A percentile compares a stretch with the other conserved stretches of the same genome.
Conservation (phyloP, 2,797 vertebrate genomes). For the Sebastes jordani region DNA sequence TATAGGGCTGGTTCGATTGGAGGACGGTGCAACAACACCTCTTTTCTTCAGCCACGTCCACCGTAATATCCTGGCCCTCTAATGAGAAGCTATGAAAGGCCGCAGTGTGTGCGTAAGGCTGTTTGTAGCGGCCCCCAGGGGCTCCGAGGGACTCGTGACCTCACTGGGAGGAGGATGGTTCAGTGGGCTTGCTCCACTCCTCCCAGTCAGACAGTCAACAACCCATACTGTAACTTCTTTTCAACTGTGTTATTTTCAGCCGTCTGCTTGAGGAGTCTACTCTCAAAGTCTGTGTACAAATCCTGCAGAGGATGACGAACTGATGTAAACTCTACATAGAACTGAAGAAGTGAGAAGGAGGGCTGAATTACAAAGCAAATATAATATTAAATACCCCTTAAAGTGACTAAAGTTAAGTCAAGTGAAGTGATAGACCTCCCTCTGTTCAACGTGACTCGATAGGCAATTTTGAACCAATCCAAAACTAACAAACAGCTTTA, state of each 20-base stretch:
- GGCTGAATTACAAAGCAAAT: conserved; percentile 7
- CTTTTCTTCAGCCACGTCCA: conserved; percentile 51
- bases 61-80: conserved; percentile 46
- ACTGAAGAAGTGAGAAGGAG: not conserved
- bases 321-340: not conserved
- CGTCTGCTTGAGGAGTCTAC: not conserved
- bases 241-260: conserved; percentile 34
- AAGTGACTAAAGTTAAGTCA: conserved; percentile 6
- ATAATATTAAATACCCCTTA: not conserved
- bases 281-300: not conserved
- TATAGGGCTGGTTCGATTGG: not conserved
- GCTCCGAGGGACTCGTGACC: conserved; percentile 41
- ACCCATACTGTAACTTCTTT: conserved; percentile 36
- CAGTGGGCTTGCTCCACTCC: conserved; percentile 28
- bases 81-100: conserved; percentile 65
- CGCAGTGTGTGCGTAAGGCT: conserved; percentile 52
- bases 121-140: conserved; percentile 42
- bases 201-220: conserved; percentile 38
- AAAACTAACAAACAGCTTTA: conserved; percentile 44
- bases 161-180: conserved; percentile 31
- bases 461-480: conserved; percentile 17
- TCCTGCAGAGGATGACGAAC: conserved; percentile 32
- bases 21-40: conserved; percentile 46
- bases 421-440: not conserved
- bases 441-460: conserved; percentile 3